Evolutionary conservation across 2,888 invertebrate species (phyloP), one percentile per base, ranked within the genome.

Genomic region (Orgyia antiqua): DNA sequence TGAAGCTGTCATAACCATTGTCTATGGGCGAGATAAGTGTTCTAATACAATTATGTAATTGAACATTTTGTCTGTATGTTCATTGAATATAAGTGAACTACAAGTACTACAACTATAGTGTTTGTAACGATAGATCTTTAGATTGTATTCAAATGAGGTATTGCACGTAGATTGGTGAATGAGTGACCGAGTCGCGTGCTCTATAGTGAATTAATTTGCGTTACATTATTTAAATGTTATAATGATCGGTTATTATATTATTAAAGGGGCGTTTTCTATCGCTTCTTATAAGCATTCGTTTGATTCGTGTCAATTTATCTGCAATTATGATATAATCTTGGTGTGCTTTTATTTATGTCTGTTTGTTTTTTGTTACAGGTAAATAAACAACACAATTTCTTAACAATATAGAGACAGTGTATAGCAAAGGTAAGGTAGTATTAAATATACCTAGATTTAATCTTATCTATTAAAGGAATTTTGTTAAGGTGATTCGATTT

Each of bases 101-200:
- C 20, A n/a, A 20, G 4, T 7, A 9, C 9, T 20, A 20, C 9
- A 40, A 42, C 49, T 42, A 23, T 53, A 49, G 45, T 39, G 31
- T 35, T 37, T 36, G 41, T 37, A 47, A 30, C 39, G 47, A 51
- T 53, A 48, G 39, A 34, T 49, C 60, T 58, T 58, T 60, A 64
- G 65, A 76, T 75, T 76, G 70, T 73, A 75, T 76, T 73, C 68
- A 74, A 76, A 77, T 73, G 57, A 72, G 65, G 62, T 59, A 67
- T 65, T 68, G 66, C 57, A 55, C 67, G 65, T 39, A 65, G 62
- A 74, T 74, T 76, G 61, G 69, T 73, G 67, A 73, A 71, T 71
- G 66, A 54, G 38, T 60, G 58, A 58, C 47, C 54, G 45, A 57
- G 67, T 70, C 72, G 73, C 71, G 70, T 74, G 71, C 62, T 59